Evolutionary conservation across 2,888 invertebrate species (phyloP).

Genomic region (Monopis laevigella): DNA sequence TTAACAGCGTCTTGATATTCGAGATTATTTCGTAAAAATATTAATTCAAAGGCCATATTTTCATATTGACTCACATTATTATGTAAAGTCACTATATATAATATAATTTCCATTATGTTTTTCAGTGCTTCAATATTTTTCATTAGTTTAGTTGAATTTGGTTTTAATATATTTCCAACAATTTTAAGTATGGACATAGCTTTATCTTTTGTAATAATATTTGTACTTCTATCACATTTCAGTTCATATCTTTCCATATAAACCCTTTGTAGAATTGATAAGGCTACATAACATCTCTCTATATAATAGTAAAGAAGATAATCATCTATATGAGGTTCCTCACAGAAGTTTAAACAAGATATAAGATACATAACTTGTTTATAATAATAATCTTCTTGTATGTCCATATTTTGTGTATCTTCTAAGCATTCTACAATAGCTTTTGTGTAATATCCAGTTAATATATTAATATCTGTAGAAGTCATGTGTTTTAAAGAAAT

Average conservation of each 20-base stretch:
- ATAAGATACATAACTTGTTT: conserved; percentile 33
- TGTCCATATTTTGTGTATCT: neutral
- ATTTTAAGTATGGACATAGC: conserved; percentile 25
- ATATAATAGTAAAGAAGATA: conserved; percentile 37
- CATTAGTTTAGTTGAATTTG: conserved; percentile 27
- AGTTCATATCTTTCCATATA: conserved; percentile 18
- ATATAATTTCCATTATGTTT: conserved; percentile 30
- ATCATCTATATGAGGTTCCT: conserved; percentile 29
- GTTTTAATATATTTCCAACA: conserved; percentile 29
- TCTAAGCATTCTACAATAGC: conserved; percentile 4
- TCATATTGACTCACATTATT: conserved; percentile 25
- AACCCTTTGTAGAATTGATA: conserved; percentile 35
- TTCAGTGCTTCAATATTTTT: conserved; percentile 23
- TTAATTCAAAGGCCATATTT: conserved; percentile 28
- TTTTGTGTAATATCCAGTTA: conserved; percentile 19
- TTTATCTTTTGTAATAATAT: conserved; percentile 8
- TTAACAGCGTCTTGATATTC: conserved; percentile 26
- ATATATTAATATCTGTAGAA: conserved; percentile 33
- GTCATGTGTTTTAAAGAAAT: conserved; percentile 33
- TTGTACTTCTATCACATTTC: conserved; percentile 14
- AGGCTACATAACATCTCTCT: conserved; percentile 30
- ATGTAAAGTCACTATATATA: conserved; percentile 28
- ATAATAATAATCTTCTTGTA: conserved; percentile 35
- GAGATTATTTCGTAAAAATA: conserved; percentile 34
- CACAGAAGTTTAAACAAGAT: conserved; percentile 32